These are phyloP conservation scores for Upupa epops DNA, from an alignment of 2,113 vertebrate genomes.

Conservation along the genomic window DNA sequence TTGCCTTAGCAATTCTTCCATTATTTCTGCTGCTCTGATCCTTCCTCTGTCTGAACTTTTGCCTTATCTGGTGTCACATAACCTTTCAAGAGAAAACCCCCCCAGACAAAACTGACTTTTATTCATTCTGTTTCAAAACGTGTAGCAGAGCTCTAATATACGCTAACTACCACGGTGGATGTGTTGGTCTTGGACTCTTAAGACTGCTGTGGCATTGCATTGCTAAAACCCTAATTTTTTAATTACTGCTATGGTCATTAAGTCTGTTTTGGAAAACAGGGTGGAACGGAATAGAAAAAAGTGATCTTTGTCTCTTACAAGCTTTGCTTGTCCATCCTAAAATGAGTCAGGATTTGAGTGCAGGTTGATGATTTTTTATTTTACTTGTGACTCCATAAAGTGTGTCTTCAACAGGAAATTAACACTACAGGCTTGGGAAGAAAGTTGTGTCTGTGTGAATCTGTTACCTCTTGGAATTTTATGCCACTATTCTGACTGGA, in stretches of 20 bases:
- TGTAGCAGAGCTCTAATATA: neutral
- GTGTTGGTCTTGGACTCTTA: neutral
- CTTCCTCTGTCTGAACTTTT: neutral
- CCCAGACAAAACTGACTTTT: neutral
- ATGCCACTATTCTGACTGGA: neutral
- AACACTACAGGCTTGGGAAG: neutral
- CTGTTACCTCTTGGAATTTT: neutral
- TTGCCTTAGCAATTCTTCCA: neutral
- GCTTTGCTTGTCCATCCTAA: neutral
- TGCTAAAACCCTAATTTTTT: neutral
- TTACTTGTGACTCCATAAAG: neutral
- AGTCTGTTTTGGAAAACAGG: neutral
- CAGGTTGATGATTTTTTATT: neutral
- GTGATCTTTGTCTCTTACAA: neutral
- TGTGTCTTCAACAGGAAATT: neutral
- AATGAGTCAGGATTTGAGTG: neutral
- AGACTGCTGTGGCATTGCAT: neutral
- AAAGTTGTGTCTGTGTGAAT: accelerated
- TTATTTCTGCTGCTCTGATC: neutral
- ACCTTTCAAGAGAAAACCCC: neutral
- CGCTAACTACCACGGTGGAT: neutral
- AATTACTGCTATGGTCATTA: neutral
- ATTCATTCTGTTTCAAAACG: neutral
- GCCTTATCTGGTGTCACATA: neutral
- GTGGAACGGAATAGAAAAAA: neutral